phyloP scores from a whole-genome alignment of 2,797 vertebrate genomes.

The Sebastes iracundus region DNA sequence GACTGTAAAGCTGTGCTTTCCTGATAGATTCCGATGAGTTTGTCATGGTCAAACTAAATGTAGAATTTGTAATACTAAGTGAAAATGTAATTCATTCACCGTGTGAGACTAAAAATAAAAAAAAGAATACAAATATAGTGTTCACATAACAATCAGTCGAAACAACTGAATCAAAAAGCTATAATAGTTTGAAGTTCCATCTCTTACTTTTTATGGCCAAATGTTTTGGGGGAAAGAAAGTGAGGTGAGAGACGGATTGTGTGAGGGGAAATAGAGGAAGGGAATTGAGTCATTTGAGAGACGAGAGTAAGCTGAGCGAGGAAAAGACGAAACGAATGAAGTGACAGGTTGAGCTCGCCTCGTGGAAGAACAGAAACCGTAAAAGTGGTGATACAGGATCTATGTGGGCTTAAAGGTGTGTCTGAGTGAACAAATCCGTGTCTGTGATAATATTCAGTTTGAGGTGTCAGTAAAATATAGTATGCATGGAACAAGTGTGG shows the following conservation, averaged over 20 bases:
- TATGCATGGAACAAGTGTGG: not conserved
- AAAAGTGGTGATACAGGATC: not conserved
- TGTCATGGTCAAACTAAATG: slow-evolving; percentile 16
- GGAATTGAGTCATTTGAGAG: slow-evolving; percentile 30
- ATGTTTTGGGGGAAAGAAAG: not conserved
- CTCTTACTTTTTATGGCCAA: not conserved
- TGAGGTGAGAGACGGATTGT: not conserved
- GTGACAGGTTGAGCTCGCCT: slow-evolving; percentile 25
- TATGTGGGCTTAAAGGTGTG: slow-evolving; percentile 21
- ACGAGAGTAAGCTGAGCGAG: not conserved
- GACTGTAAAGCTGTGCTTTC: not conserved
- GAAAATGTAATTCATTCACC: not conserved
- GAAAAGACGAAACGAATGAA: slow-evolving; percentile 15
- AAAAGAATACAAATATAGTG: not conserved
- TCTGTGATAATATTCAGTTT: slow-evolving; percentile 21
- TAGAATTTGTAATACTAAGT: not conserved
- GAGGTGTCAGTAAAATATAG: slow-evolving; percentile 8
- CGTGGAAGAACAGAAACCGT: not conserved
- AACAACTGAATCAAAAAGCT: not conserved
- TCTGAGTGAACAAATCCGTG: slow-evolving; percentile 9
- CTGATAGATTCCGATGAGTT: slow-evolving; percentile 10
- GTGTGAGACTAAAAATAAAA: not conserved
- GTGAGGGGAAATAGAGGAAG: not conserved
- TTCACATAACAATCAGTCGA: not conserved
- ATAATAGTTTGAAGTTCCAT: not conserved